These are phyloP conservation scores for Galeruca laticollis DNA, from an alignment of 2,888 invertebrate species.

Conservation along the genomic window DNA sequence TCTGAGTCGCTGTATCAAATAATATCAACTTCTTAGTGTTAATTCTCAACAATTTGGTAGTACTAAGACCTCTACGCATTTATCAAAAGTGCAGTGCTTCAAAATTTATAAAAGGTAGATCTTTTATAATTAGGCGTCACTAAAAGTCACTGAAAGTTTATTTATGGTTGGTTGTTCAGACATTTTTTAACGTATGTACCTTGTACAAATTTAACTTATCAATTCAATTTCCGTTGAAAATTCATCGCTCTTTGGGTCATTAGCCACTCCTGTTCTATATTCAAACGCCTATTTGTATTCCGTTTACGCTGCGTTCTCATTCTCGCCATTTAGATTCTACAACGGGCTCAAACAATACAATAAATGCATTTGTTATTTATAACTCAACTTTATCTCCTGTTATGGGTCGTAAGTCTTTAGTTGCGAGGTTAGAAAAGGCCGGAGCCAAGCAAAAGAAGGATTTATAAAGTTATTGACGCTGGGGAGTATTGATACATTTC, in stretches of 20 bases:
- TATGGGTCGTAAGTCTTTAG: conserved; percentile 26
- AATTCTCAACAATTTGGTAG: too few relatives aligned
- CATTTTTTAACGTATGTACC: too few relatives aligned
- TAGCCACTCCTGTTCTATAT: conserved; percentile 30
- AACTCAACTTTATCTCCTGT: conserved; percentile 30
- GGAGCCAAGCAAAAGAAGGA: conserved; percentile 14
- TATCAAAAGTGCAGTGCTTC: too few relatives aligned
- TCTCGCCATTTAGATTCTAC: conserved; percentile 47
- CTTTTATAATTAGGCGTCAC: too few relatives aligned
- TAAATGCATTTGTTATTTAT: conserved; percentile 43
- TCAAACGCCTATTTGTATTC: conserved; percentile 49
- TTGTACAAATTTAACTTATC: background rate
- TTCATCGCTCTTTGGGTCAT: background rate
- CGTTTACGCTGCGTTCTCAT: conserved; percentile 45
- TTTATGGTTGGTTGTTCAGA: too few relatives aligned
- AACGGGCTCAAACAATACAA: conserved; percentile 44
- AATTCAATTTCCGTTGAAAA: background rate
- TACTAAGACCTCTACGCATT: too few relatives aligned
- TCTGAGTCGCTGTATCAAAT: too few relatives aligned
- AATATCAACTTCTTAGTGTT: too few relatives aligned
- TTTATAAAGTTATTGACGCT: conserved; percentile 30
- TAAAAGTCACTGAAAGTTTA: too few relatives aligned
- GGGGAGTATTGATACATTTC: conserved; percentile 25
- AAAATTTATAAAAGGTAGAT: too few relatives aligned
- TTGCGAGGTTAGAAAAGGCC: conserved; percentile 8